Evolutionary conservation across 2,888 invertebrate genomes (phyloP).

Genomic region (Polia nebulosa): DNA sequence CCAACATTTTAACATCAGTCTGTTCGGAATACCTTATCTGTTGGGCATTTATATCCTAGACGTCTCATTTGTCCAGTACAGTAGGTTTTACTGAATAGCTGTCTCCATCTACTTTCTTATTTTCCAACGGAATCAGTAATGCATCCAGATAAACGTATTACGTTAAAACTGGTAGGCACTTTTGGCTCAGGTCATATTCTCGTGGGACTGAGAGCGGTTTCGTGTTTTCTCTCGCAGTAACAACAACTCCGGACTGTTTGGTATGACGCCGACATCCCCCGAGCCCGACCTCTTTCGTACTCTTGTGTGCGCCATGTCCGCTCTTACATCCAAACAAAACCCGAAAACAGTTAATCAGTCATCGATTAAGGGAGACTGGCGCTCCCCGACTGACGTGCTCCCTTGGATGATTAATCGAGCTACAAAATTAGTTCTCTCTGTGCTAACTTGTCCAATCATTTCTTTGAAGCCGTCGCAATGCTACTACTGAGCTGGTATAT

Average conservation of each 20-base stretch:
- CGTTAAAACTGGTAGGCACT: slow-evolving; percentile 49
- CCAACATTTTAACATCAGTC: slow-evolving; percentile 27
- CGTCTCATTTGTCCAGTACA: slow-evolving; percentile 1
- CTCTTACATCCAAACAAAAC: slow-evolving; percentile 46
- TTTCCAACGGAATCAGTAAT: slow-evolving; percentile 16
- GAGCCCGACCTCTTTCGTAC: slow-evolving; percentile 40
- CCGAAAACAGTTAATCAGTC: slow-evolving; percentile 67
- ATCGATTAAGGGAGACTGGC: slow-evolving; percentile 62
- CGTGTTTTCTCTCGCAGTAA: slow-evolving; percentile 57
- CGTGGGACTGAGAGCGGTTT: slow-evolving; percentile 59
- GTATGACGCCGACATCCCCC: slow-evolving; percentile 44
- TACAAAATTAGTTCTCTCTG: slow-evolving; percentile 63
- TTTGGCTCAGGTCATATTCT: slow-evolving; percentile 46
- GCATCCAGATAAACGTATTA: slow-evolving; percentile 45
- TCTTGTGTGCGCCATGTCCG: slow-evolving; percentile 38
- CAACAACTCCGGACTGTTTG: slow-evolving; percentile 51
- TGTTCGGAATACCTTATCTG: not conserved
- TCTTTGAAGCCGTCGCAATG: slow-evolving; percentile 62
- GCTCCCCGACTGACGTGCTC: slow-evolving; percentile 63
- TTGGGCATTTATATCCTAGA: slow-evolving; percentile 7
- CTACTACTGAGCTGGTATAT: slow-evolving; percentile 10
- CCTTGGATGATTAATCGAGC: slow-evolving; percentile 67
- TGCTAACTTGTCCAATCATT: slow-evolving; percentile 60
- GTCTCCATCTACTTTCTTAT: not conserved
- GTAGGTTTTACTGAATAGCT: not conserved